Evolutionary conservation across 2,113 vertebrate species (phyloP).

Genomic region (Catharus minimus): DNA sequence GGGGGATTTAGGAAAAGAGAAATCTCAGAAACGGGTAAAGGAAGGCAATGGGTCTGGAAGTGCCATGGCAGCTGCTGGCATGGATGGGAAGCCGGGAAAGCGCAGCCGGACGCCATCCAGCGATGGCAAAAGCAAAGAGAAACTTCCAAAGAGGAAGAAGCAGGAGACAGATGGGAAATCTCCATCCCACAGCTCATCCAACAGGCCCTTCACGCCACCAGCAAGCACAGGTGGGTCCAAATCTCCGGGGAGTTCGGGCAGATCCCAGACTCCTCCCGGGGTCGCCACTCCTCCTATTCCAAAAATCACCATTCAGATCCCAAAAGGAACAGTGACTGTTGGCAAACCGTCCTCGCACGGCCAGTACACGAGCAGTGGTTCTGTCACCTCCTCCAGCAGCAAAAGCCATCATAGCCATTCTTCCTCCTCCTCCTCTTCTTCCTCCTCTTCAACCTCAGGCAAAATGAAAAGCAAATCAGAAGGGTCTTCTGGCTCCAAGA

Average conservation of each 20-base stretch:
- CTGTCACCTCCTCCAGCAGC: conserved; percentile 81
- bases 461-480: conserved; percentile 96
- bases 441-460: conserved; percentile 86
- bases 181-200: conserved; percentile 91
- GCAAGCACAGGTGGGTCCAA: conserved; percentile 92
- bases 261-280: conserved; percentile 93
- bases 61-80: conserved; percentile 72
- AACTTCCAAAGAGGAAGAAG: conserved; percentile 94
- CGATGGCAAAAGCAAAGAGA: conserved; percentile 96
- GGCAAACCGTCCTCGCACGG: conserved; percentile 93
- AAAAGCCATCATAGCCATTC: conserved; percentile 96
- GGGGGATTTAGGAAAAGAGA: conserved; percentile 82
- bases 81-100: conserved; percentile 90
- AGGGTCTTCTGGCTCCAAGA: conserved; percentile 84
- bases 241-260: conserved; percentile 92
- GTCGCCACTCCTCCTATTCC: conserved; percentile 95
- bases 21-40: conserved; percentile 81
- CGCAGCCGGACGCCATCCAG: conserved; percentile 95
- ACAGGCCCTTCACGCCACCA: conserved; percentile 92
- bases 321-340: conserved; percentile 92
- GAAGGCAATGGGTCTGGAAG: conserved; percentile 80
- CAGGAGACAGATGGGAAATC: conserved; percentile 93
- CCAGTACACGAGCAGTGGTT: conserved; percentile 91
- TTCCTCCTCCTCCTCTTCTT: conserved; percentile 83
- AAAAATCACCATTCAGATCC: conserved; percentile 98